Evolutionary conservation across 2,797 vertebrate species (phyloP).

Genomic region (Arctocebus calabarensis): DNA sequence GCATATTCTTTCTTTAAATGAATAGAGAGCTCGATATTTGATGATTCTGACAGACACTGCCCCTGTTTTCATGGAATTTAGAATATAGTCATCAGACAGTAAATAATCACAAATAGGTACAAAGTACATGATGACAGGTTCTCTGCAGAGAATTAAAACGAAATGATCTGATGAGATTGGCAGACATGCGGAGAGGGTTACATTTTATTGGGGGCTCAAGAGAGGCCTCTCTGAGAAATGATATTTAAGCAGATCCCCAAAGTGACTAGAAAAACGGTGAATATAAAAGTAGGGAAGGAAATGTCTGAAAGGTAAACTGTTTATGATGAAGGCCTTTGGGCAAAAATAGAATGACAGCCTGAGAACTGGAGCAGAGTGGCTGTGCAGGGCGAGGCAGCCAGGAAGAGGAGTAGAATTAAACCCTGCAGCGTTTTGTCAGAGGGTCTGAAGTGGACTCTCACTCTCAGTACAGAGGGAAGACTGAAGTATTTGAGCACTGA

Average conservation of each 20-base stretch:
- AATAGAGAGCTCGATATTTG: neutral
- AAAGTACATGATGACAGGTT: neutral
- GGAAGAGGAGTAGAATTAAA: neutral
- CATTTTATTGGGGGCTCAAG: neutral
- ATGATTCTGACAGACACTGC: neutral
- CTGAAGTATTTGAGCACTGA: neutral
- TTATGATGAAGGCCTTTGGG: neutral
- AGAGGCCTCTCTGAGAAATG: neutral
- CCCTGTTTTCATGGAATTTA: neutral
- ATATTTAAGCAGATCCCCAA: neutral
- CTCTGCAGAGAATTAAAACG: neutral
- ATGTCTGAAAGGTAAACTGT: neutral
- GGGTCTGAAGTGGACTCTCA: neutral
- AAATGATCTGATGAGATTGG: neutral
- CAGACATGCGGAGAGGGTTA: neutral
- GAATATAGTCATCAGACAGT: neutral
- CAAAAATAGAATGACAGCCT: neutral
- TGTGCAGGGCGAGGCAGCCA: neutral
- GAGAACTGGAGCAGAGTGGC: rapidly evolving
- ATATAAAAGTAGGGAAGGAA: neutral
- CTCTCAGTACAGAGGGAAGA: neutral
- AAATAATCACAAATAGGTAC: neutral
- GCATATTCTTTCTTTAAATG: neutral
- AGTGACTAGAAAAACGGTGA: neutral
- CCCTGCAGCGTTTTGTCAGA: neutral